Conservation (phyloP, 2,888 invertebrate species). For the Drosophila merina region DNA sequence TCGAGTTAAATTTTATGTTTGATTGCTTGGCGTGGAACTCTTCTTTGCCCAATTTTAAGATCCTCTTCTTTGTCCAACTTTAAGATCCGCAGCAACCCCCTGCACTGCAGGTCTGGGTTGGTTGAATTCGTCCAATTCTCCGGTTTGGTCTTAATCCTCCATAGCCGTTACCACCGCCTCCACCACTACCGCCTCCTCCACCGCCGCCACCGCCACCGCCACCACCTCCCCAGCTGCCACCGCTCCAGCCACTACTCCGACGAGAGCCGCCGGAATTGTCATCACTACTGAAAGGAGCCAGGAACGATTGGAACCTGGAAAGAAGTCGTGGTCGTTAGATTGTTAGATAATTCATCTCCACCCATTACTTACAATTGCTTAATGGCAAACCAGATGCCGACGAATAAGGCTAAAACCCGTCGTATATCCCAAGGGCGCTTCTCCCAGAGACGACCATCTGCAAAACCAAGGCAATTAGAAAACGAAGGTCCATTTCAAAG, state of each 20-base stretch:
- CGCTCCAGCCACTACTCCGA: conserved; percentile 52
- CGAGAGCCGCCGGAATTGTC: conserved; percentile 38
- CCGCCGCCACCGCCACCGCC: conserved; percentile 55
- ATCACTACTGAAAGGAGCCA: conserved; percentile 69
- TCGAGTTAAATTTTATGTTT: not conserved
- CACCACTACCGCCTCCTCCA: conserved; percentile 54
- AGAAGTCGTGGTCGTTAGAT: not conserved
- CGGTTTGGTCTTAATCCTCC: conserved; percentile 69
- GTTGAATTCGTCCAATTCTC: conserved; percentile 65
- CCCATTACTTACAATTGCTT: conserved; percentile 67
- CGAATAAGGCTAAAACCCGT: conserved; percentile 68
- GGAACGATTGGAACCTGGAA: conserved; percentile 68
- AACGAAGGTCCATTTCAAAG: not conserved
- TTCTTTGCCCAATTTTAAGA: conserved; percentile 27
- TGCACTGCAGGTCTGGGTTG: conserved; percentile 32
- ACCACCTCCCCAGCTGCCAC: conserved; percentile 17
- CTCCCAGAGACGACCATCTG: conserved; percentile 77
- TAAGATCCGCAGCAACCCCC: conserved; percentile 63
- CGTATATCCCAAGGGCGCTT: conserved; percentile 76
- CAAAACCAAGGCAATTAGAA: not conserved
- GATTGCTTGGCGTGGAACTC: not conserved
- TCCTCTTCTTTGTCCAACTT: not conserved
- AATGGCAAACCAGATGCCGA: conserved; percentile 69
- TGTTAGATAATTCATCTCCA: not conserved
- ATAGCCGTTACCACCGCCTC: conserved; percentile 54